Percentiles rank a stretch among this genome's conserved stretches.
These are phyloP conservation scores for Serrognathus titanus DNA, from an alignment of 2,888 invertebrate genomes.

Conservation along the genomic window DNA sequence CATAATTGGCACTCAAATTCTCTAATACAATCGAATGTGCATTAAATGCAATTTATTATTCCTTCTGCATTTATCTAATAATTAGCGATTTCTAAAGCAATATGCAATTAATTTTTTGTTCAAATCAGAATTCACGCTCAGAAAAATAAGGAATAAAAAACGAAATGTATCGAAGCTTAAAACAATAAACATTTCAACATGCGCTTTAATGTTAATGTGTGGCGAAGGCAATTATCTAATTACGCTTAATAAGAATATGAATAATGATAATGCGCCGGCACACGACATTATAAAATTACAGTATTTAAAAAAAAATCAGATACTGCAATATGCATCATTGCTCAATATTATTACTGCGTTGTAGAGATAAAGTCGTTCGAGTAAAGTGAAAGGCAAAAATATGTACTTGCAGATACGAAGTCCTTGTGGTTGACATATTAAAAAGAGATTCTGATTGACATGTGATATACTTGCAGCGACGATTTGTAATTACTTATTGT, in stretches of 20 bases:
- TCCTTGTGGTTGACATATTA: constrained; percentile 8
- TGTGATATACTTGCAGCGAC: constrained; percentile 15
- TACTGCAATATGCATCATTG: constrained; percentile 8
- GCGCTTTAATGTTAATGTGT: neutral
- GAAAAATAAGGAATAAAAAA: neutral
- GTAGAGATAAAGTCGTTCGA: constrained; percentile 9
- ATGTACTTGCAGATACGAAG: neutral
- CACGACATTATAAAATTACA: constrained; percentile 6
- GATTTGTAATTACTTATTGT: constrained; percentile 12
- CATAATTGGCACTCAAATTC: neutral
- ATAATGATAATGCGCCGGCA: constrained; percentile 9
- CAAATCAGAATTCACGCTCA: too few species aligned
- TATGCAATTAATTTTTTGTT: neutral
- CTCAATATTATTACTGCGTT: constrained; percentile 10
- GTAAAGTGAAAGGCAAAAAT: constrained; percentile 10
- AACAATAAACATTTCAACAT: neutral
- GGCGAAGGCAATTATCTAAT: neutral
- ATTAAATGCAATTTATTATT: too few species aligned
- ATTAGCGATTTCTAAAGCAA: neutral
- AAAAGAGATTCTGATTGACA: constrained; percentile 9
- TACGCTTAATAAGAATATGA: constrained; percentile 3
- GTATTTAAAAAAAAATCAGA: neutral
- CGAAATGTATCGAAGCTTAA: neutral
- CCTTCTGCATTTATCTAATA: neutral
- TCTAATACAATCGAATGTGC: neutral